Conservation (phyloP, 2,113 vertebrate genomes). For the Platichthys stellatus region DNA sequence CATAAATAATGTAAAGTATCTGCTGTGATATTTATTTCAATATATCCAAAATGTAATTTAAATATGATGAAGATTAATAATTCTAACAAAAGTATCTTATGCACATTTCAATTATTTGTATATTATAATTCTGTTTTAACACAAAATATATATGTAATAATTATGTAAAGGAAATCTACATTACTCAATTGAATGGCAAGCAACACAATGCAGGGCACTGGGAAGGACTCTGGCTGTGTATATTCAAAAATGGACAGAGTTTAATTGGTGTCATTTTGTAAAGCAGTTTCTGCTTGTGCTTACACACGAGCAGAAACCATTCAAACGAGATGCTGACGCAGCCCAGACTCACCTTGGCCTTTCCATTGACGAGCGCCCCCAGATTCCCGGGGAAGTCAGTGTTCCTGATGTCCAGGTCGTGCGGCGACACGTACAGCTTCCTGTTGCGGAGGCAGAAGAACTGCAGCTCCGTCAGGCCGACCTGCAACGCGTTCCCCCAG, state of each 20-base stretch:
- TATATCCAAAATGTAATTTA: neutral
- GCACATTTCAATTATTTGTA: too few relatives aligned
- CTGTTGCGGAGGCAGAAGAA: constrained; percentile 88
- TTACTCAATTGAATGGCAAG: neutral
- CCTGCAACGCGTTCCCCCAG: constrained; percentile 86
- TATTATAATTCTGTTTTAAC: neutral
- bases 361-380: constrained; percentile 87
- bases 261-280: neutral
- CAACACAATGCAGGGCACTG: too few relatives aligned
- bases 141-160: neutral
- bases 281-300: neutral
- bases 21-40: neutral
- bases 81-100: too few relatives aligned
- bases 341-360: constrained; percentile 82
- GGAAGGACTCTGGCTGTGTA: neutral
- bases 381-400: constrained; percentile 85
- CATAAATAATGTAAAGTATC: too few relatives aligned
- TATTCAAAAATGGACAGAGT: neutral
- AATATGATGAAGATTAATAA: too few relatives aligned
- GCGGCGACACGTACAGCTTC: constrained; percentile 91
- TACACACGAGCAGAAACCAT: neutral
- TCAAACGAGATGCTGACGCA: neutral
- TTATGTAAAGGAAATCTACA: neutral
- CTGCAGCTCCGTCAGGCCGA: constrained; percentile 92
- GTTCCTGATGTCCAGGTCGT: constrained; percentile 91